A percentile compares a stretch with the other conserved stretches of the same genome.
These are phyloP conservation scores for Diaprepes abbreviatus DNA, from an alignment of 2,888 invertebrate genomes.

Conservation along the genomic window DNA sequence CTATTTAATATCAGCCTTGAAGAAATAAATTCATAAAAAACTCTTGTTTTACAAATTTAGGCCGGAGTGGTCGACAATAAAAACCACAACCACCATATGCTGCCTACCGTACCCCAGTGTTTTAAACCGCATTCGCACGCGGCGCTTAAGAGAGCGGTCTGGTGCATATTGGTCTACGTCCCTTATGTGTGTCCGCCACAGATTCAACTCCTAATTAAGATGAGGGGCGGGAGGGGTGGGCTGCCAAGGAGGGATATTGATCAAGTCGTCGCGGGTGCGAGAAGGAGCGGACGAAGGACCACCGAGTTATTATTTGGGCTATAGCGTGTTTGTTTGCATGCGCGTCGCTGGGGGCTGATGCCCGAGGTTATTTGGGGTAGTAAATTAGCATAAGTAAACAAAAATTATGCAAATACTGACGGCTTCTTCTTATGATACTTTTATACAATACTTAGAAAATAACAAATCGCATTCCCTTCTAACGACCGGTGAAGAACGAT, in stretches of 20 bases:
- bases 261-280: constrained; percentile 64
- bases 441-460: too few relatives aligned
- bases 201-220: constrained; percentile 90
- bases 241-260: constrained; percentile 68
- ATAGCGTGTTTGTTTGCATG: constrained; percentile 67
- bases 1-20: too few relatives aligned
- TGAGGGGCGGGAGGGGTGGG: constrained; percentile 70
- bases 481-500: too few relatives aligned
- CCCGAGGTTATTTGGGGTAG: not conserved
- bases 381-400: not conserved
- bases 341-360: constrained; percentile 31
- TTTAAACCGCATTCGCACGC: constrained; percentile 46
- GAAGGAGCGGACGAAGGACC: constrained; percentile 58
- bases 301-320: constrained; percentile 68
- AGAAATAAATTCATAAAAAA: not conserved
- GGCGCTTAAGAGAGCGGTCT: constrained; percentile 50
- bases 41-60: constrained; percentile 3
- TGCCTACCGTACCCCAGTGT: constrained; percentile 32
- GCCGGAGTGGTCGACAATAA: constrained; percentile 25
- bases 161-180: constrained; percentile 67
- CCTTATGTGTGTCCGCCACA: constrained; percentile 82
- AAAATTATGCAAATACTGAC: not conserved
- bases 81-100: constrained; percentile 38
- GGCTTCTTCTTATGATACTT: too few relatives aligned
- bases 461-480: too few relatives aligned